These are phyloP conservation scores for Lucilia sericata DNA, from an alignment of 1,140 invertebrate species.

Conservation along the genomic window DNA sequence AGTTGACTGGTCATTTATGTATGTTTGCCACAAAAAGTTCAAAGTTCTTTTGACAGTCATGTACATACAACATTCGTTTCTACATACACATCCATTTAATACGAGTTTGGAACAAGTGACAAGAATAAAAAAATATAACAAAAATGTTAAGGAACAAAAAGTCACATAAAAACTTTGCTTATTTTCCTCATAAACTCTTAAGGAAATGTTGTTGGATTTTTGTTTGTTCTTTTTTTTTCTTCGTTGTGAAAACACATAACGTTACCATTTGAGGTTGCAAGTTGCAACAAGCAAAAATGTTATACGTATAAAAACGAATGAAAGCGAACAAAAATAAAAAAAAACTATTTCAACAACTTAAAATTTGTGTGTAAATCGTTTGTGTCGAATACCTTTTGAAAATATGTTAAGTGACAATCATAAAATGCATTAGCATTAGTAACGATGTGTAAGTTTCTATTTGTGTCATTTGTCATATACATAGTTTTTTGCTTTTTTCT, in stretches of 20 bases:
- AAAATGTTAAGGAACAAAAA: not conserved
- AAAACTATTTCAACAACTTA: not conserved
- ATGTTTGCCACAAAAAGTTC: conserved; percentile 32
- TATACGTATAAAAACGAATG: not conserved
- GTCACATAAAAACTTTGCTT: conserved; percentile 41
- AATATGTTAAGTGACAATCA: conserved; percentile 43
- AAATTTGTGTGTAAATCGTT: conserved; percentile 19
- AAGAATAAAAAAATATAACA: not conserved
- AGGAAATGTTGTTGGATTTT: conserved; percentile 34
- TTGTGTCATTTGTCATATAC: conserved; percentile 34
- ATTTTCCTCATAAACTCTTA: conserved; percentile 40
- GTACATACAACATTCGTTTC: not conserved
- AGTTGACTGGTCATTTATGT: conserved; percentile 43
- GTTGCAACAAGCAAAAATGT: not conserved
- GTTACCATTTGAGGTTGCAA: not conserved
- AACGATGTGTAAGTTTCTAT: conserved; percentile 42
- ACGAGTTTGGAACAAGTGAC: not conserved
- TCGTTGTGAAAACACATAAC: not conserved
- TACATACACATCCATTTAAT: not conserved
- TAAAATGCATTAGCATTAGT: conserved; percentile 41
- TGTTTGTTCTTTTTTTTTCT: not conserved
- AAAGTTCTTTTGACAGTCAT: conserved; percentile 41
- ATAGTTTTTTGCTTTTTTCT: not conserved
- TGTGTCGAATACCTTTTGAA: conserved; percentile 37
- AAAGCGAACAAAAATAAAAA: not conserved